Base-by-base conservation (phyloP, 2,113 vertebrate species). In the Laticauda colubrina region DNA sequence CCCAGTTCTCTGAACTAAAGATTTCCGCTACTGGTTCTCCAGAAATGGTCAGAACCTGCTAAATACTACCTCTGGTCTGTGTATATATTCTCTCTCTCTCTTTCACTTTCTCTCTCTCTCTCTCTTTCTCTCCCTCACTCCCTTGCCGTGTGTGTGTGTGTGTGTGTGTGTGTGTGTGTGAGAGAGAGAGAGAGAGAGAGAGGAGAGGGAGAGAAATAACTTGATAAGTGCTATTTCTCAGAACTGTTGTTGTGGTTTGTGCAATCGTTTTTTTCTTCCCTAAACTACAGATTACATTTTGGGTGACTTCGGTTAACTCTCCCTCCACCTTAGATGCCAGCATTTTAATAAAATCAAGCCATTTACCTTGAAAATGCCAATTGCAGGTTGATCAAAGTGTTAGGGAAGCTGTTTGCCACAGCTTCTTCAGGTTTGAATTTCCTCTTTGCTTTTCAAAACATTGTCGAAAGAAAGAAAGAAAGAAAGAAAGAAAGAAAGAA, bases 261-360 rank as follows among this genome's bases (percentile, higher is more conserved):
- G 29, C 61, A 69, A 69, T 69, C 4, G 18, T 20, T 64, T 29
- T 61, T 64, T 64, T 3, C 23, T 69, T 69, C n/a, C n/a, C 14
- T 5, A 81, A 81, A 96, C 95, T 96, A 89, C 95, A 95, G 95
- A 96, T 96, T 97, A 95, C 96, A 96, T 97, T 98, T 96, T 96
- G 94, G 91, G 95, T 95, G 94, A 97, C 95, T 97, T 96, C 94
- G 91, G 96, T 97, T 97, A 97, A 97, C 97, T 97, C 97, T 97
- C 92, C 23, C 45, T 21, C 96, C 94, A 97, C 98, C 92, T 96
- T 64, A 94, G 96, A 96, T 97, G 94, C 95, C 95, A 97, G 97
- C 95, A 97, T 97, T 98, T 98, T 98, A 98, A 97, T 97, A 97
- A 98, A 98, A 98, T 97, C 97, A 97, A 98, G 97, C 97, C 96